A percentile compares a stretch with the other conserved stretches of the same genome.
Evolutionary conservation across 2,888 invertebrate species (phyloP).

Genomic region (Eugnorisma glareosa): DNA sequence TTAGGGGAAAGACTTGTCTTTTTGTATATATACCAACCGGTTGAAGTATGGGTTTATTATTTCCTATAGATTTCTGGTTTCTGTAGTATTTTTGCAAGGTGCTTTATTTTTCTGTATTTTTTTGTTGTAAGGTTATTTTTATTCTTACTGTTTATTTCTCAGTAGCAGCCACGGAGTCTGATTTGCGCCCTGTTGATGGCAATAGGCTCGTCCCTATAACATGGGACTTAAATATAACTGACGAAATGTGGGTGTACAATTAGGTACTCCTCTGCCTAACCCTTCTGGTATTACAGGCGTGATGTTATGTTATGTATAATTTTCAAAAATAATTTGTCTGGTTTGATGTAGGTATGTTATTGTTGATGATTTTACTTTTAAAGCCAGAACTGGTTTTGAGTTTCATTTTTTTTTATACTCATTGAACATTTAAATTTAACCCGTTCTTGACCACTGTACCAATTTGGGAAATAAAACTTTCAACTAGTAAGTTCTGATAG

Average conservation of each 20-base stretch:
- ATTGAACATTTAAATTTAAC: no score
- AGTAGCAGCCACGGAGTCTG: no score
- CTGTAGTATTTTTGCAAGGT: conserved; percentile 19
- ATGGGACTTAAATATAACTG: no score
- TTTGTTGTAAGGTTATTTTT: neutral
- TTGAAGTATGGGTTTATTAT: conserved; percentile 40
- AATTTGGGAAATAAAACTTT: no score
- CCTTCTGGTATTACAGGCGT: no score
- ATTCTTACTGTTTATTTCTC: neutral
- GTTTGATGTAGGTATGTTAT: neutral
- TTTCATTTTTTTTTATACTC: neutral
- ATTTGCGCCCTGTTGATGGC: no score
- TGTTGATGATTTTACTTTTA: neutral
- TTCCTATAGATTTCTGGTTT: conserved; percentile 50
- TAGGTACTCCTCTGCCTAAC: no score
- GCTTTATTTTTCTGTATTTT: neutral
- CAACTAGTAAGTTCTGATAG: neutral
- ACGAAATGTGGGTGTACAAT: no score
- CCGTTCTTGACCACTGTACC: no score
- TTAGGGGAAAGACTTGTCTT: conserved; percentile 65
- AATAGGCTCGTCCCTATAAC: no score
- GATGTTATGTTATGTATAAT: no score
- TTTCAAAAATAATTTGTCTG: no score
- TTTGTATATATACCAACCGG: conserved; percentile 50
- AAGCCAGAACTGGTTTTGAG: neutral